phyloP scores from a whole-genome alignment of 2,113 vertebrate genomes.

The Stigmatopora argus region DNA sequence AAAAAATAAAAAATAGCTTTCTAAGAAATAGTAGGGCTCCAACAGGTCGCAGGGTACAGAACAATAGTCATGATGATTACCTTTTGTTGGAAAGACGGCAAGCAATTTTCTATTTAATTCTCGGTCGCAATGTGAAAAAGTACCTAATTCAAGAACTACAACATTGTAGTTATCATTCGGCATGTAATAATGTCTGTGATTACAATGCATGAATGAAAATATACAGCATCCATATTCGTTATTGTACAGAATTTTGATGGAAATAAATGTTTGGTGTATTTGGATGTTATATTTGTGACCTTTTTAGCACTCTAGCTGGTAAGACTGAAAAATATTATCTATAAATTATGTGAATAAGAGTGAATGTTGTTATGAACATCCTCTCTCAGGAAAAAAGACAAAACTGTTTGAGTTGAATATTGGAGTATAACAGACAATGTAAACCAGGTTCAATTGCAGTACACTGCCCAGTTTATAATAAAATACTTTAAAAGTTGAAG shows the following conservation, averaged over 20 bases:
- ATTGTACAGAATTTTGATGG: background rate
- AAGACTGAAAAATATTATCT: background rate
- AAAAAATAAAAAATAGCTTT: background rate
- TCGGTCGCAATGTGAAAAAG: background rate
- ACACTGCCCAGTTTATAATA: background rate
- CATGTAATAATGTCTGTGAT: background rate
- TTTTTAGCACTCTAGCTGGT: background rate
- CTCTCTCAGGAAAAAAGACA: background rate
- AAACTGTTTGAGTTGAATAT: too few relatives aligned
- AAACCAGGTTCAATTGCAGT: too few relatives aligned
- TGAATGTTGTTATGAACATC: background rate
- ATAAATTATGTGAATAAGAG: background rate
- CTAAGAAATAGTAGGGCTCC: background rate
- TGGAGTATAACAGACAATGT: too few relatives aligned
- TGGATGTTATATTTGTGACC: constrained; percentile 33
- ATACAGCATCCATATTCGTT: background rate
- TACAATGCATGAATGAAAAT: background rate
- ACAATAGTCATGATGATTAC: background rate
- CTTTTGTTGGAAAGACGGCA: background rate
- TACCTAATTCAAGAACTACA: background rate
- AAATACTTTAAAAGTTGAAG: background rate
- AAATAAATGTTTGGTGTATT: constrained; percentile 43
- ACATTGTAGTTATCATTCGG: background rate
- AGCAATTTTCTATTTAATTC: background rate
- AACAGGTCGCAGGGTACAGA: background rate